phyloP scores from a whole-genome alignment of 2,888 invertebrate species.

The Watsonalla binaria region DNA sequence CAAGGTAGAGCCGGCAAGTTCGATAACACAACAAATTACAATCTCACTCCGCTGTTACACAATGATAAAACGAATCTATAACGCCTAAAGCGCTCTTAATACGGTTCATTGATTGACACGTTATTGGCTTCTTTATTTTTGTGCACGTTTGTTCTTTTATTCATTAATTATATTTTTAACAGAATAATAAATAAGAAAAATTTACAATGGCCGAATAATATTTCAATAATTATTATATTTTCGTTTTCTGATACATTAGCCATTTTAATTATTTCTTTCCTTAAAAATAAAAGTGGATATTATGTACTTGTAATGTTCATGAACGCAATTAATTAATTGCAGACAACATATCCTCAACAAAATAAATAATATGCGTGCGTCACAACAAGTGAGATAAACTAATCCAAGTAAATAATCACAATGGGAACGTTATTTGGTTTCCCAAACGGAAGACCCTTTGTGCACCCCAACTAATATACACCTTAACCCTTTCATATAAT shows the following conservation, averaged over 20 bases:
- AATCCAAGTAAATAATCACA: slow-evolving; percentile 49
- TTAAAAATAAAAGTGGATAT: no score
- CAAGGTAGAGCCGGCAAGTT: slow-evolving; percentile 58
- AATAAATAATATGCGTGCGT: slow-evolving; percentile 26
- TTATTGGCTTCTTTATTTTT: slow-evolving; percentile 51
- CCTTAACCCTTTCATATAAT: slow-evolving; percentile 17
- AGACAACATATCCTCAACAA: not conserved
- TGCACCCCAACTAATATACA: slow-evolving; percentile 10
- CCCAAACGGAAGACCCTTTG: slow-evolving; percentile 16
- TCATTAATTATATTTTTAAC: slow-evolving; percentile 5
- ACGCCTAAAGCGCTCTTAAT: slow-evolving; percentile 29
- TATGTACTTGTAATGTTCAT: no score
- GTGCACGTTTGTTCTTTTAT: slow-evolving; percentile 34
- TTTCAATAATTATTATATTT: no score
- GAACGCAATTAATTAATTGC: no score
- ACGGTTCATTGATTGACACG: slow-evolving; percentile 47
- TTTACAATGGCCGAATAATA: no score
- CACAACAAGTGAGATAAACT: slow-evolving; percentile 39
- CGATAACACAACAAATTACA: slow-evolving; percentile 68
- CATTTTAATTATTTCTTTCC: no score
- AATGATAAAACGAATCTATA: slow-evolving; percentile 52
- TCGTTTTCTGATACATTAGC: no score
- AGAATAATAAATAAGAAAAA: no score
- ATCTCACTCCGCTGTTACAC: slow-evolving; percentile 41
- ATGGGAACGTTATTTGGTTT: slow-evolving; percentile 28